Base-by-base conservation (phyloP, 1,140 invertebrate species). In the Gyrodactylus bullatarudis region DNA sequence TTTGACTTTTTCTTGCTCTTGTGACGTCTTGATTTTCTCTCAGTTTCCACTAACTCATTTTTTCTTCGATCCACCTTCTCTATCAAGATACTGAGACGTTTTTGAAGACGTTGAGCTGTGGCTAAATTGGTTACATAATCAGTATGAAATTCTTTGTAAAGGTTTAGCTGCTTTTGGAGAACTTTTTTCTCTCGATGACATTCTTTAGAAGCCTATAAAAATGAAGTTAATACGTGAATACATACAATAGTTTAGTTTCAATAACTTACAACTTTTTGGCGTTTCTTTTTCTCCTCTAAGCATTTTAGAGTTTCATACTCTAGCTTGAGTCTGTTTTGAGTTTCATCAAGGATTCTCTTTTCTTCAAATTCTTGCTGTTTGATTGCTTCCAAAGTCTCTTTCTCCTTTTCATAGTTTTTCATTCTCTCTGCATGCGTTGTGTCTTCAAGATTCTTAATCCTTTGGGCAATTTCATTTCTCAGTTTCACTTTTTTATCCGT, bases 251-350 rank as follows among this genome's bases (percentile, higher is more conserved):
- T 21, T 68, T 68, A 21, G 16, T 74, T 20, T 26, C 27, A n/a
- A 69, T 22, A 21, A 74, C 20, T 16, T 72, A 23, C 21, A 72
- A 70, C 34, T 54, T 69, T 20, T 26, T 34, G 0, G 74, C 22
- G 20, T 73, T 68, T 1, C 26, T n/a, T 27, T 26, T 74, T 70
- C 69, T 70, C 20, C 24, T 70, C 69, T 8, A 25, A n/a, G 69
- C 69, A 25, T 20, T 70, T 22, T 54, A 68, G n/a, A 68, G 72
- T 26, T 54, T 54, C 34, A 54, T n/a, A 16, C 34, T 54, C 34
- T 16, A 54, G 8, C 34, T n/a, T 54, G 34, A 54, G 8, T 54
- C 34, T 54, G 8, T 8, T 16, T n/a, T 54, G 8, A n/a, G 34
- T 54, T 8, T 54, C 34, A n/a, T 54, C n/a, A 16, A 54, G n/a